Evolutionary conservation across 2,113 vertebrate species (phyloP).

Genomic region (Cervus canadensis): DNA sequence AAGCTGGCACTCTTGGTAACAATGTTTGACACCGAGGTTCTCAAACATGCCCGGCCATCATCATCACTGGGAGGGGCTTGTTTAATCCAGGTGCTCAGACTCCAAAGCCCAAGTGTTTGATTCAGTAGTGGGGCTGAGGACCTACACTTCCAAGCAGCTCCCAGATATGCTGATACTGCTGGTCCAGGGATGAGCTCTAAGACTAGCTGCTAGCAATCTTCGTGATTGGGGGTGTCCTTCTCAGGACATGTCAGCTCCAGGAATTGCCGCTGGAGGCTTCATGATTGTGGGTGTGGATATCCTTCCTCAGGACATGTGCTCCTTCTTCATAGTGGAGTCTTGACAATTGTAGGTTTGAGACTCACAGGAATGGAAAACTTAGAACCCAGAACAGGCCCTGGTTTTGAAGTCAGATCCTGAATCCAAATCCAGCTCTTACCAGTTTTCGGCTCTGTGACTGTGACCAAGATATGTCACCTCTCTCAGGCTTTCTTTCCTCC

Average conservation of each 20-base stretch:
- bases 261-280: rapidly evolving
- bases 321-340: neutral
- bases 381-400: neutral
- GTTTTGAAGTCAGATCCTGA: neutral
- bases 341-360: neutral
- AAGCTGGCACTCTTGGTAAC: rapidly evolving
- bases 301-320: too few species aligned
- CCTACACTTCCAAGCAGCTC: neutral
- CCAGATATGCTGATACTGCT: neutral
- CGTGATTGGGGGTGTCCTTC: neutral
- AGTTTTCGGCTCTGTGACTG: neutral
- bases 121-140: neutral
- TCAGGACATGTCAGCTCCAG: neutral
- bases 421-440: neutral
- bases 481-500: neutral
- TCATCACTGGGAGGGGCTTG: neutral
- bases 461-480: rapidly evolving
- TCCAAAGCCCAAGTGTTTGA: neutral
- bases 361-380: neutral
- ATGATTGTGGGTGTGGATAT: rapidly evolving
- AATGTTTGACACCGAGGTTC: neutral
- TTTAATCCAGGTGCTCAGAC: neutral
- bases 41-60: rapidly evolving
- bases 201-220: rapidly evolving
- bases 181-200: neutral